Evolutionary conservation across 2,888 invertebrate genomes (phyloP).

Genomic region (Lasioglossum pauxillum): DNA sequence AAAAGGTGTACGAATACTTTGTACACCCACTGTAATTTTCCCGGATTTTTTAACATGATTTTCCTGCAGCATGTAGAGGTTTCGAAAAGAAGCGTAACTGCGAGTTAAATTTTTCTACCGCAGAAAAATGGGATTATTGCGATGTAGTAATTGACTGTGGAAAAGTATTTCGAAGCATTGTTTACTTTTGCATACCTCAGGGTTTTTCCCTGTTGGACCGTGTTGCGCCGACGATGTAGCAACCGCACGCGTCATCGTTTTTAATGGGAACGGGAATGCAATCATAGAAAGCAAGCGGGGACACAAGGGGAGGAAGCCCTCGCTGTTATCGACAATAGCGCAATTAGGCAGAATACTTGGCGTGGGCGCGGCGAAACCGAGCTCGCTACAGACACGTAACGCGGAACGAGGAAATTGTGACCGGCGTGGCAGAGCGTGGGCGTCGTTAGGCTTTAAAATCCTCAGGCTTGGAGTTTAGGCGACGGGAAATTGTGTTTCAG

Average conservation of each 20-base stretch:
- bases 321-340: conserved; percentile 34
- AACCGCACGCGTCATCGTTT: conserved; percentile 22
- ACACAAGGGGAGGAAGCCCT: background rate
- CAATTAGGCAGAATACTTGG: conserved; percentile 44
- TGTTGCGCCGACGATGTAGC: conserved; percentile 5
- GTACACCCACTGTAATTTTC: too few relatives aligned
- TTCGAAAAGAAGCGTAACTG: too few relatives aligned
- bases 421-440: conserved; percentile 6
- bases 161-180: background rate
- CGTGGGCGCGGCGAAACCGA: conserved; percentile 26
- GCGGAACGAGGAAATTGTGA: conserved; percentile 7
- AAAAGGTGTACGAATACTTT: too few relatives aligned
- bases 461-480: background rate
- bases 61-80: background rate
- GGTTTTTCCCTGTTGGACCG: background rate
- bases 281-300: background rate
- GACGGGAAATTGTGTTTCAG: background rate
- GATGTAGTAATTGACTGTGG: background rate
- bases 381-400: conserved; percentile 1
- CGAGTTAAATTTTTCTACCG: too few relatives aligned
- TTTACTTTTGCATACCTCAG: background rate
- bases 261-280: conserved; percentile 19
- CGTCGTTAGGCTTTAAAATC: conserved; percentile 15
- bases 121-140: background rate
- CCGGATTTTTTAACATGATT: background rate